Evolutionary conservation across 2,888 invertebrate genomes (phyloP).

Genomic region (Vesta saturnalis): DNA sequence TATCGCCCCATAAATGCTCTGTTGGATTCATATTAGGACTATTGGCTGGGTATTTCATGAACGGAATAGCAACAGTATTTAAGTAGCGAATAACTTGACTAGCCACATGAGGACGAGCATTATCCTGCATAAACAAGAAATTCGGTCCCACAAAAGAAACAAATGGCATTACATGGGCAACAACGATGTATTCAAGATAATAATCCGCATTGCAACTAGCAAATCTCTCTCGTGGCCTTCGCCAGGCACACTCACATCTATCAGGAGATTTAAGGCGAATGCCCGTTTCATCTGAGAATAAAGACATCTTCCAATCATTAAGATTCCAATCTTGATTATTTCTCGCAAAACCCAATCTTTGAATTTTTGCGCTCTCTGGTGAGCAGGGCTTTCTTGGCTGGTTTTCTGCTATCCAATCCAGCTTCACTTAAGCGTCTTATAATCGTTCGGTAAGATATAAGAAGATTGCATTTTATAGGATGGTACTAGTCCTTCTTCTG

Average conservation of each 20-base stretch:
- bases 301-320: constrained; percentile 6
- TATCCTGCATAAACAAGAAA: too few relatives aligned
- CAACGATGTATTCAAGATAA: background rate
- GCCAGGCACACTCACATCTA: too few relatives aligned
- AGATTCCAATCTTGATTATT: too few relatives aligned
- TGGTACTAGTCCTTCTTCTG: background rate
- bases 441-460: constrained; percentile 9
- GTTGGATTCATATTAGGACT: background rate
- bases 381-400: background rate
- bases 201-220: background rate
- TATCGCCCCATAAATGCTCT: background rate
- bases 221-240: too few relatives aligned
- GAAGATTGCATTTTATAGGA: constrained; percentile 7
- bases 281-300: background rate
- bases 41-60: background rate
- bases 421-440: constrained; percentile 21
- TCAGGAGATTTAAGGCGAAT: too few relatives aligned
- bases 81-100: too few relatives aligned
- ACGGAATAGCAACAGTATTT: background rate
- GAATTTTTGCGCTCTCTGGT: too few relatives aligned
- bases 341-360: constrained; percentile 5
- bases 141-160: too few relatives aligned
- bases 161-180: too few relatives aligned
- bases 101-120: too few relatives aligned
- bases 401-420: constrained; percentile 13